Percentiles rank a stretch among this genome's conserved stretches.
Conservation (phyloP, 92 coral and sea anemone genomes). For the Heliopora coerulea region DNA sequence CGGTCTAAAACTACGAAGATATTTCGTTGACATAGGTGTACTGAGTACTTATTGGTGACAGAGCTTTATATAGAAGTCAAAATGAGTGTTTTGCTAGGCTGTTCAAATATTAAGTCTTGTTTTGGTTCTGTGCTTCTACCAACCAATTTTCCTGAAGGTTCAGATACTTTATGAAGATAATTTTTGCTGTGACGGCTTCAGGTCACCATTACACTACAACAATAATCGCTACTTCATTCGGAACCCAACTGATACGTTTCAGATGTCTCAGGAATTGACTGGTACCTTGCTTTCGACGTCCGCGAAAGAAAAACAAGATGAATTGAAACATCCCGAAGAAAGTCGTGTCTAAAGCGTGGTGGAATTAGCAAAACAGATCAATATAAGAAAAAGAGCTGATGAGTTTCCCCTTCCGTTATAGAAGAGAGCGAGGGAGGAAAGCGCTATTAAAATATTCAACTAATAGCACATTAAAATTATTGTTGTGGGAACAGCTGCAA, state of each 20-base stretch:
- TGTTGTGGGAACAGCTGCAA: constrained; percentile 83
- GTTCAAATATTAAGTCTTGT: constrained; percentile 10
- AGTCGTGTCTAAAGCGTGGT: too few species aligned
- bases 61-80: background rate
- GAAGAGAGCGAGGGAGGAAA: constrained; percentile 7
- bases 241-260: too few species aligned
- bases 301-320: too few species aligned
- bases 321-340: too few species aligned
- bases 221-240: too few species aligned
- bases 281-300: too few species aligned
- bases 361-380: background rate
- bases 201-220: too few species aligned
- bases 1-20: too few species aligned
- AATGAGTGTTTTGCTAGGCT: constrained; percentile 26
- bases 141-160: background rate
- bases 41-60: background rate
- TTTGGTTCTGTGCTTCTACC: background rate
- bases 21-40: too few species aligned
- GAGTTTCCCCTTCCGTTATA: constrained; percentile 34
- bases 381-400: background rate
- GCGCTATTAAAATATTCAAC: constrained; percentile 42
- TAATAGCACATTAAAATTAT: constrained; percentile 37
- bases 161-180: too few species aligned
- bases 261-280: too few species aligned
- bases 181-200: too few species aligned